These are phyloP conservation scores for Brachionichthys hirsutus DNA, from an alignment of 2,113 vertebrate species.

Conservation along the genomic window DNA sequence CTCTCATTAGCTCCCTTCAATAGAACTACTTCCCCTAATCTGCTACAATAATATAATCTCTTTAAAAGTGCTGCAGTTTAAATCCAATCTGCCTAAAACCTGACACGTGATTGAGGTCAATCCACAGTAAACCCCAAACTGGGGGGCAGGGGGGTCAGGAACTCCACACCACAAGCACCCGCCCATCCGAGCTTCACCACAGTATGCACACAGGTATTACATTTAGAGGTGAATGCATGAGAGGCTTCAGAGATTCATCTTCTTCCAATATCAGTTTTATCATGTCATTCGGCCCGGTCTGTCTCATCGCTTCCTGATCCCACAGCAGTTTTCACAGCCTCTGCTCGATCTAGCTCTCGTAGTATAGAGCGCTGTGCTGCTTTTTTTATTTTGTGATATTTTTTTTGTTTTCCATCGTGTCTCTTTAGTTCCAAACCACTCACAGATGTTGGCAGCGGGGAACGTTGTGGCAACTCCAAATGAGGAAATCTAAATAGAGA, in stretches of 20 bases:
- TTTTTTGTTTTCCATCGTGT: conserved; percentile 65
- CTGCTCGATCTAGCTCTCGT: conserved; percentile 38
- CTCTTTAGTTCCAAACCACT: conserved; percentile 74
- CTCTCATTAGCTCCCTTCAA: conserved; percentile 73
- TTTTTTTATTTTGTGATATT: conserved; percentile 63
- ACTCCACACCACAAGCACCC: conserved; percentile 1
- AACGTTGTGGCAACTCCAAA: conserved; percentile 76
- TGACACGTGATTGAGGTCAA: conserved; percentile 74
- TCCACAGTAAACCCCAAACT: conserved; percentile 61
- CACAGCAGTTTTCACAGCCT: conserved; percentile 46
- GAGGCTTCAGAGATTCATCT: conserved; percentile 21
- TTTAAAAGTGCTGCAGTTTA: conserved; percentile 76
- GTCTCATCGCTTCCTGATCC: conserved; percentile 35
- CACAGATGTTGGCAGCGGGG: conserved; percentile 78
- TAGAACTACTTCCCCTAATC: conserved; percentile 78
- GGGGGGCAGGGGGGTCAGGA: conserved; percentile 36
- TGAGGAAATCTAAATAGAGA: conserved; percentile 79
- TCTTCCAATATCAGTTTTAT: conserved; percentile 2
- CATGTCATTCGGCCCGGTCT: conserved; percentile 15
- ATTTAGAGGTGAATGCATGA: not conserved
- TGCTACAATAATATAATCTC: conserved; percentile 78
- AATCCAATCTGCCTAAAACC: conserved; percentile 76
- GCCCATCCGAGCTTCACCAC: conserved; percentile 17
- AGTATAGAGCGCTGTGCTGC: conserved; percentile 41
- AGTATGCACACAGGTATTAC: conserved; percentile 24